Base-by-base conservation (phyloP, 1,140 invertebrate genomes). In the Nephotettix cincticeps region DNA sequence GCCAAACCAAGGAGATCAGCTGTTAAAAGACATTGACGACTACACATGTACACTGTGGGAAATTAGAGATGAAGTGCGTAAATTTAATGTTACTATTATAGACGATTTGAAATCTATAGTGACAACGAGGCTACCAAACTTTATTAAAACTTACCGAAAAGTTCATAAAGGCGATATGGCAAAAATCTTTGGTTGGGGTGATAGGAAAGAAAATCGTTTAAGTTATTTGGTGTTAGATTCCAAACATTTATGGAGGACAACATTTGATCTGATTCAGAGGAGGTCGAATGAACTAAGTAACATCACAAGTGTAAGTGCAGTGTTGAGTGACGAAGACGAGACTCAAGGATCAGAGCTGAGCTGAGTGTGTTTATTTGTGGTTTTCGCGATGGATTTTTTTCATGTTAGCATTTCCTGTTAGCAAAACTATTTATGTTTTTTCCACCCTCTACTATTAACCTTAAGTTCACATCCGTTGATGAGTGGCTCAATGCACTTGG, bases 201-300 rank as follows among this genome's bases (percentile, higher is more conserved):
- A 51, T n/a, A 51, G 47, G n/a, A 51, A 51, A 51, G 47, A 51
- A n/a, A 51, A 51, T 4, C 14, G 47, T 17, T 51, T 51, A 21
- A 51, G 19, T n/a, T 51, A 51, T 51, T 51, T 51, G 21, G 19
- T 51, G 19, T n/a, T 51, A n/a, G 47, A 51, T 51, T 51, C 47
- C 19, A 51, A 51, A 51, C 47, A 51, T 21, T n/a, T 51, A n/a
- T 51, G 47, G 47, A 51, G 19, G 19, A 51, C 47, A 51, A 51
- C 47, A 51, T 17, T 51, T 17, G 47, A 51, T 11, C 47, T 51
- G 47, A 19, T 19, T n/a, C 6, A 51, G 21, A 51, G 47, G 47
- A 17, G 21, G n/a, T n/a, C 3, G n/a, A 51, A n/a, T 4, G 47
- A 51, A 51, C n/a, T 51, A n/a, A 19, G 14, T 9, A 51, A 51